Evolutionary conservation across 2,113 vertebrate genomes (phyloP).

Genomic region (Bubo bubo): DNA sequence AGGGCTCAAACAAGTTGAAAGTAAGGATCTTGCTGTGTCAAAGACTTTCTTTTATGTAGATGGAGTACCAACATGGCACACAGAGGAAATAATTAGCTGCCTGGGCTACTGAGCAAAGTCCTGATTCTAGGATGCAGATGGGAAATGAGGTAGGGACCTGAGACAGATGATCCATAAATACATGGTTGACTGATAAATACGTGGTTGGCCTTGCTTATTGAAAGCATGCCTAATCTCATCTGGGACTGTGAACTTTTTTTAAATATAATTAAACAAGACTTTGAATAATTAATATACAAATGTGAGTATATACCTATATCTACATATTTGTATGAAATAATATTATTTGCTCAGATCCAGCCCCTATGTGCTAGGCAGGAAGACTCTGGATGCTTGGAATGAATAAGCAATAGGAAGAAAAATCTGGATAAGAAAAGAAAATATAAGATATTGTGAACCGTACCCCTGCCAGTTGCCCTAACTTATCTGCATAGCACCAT

Average conservation of each 20-base stretch:
- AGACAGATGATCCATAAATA: neutral
- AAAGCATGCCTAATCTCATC: neutral
- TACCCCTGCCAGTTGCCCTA: neutral
- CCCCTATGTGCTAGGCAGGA: neutral
- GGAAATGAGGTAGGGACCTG: neutral
- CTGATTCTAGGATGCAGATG: neutral
- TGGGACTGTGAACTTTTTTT: neutral
- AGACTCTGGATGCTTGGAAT: neutral
- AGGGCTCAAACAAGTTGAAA: constrained; percentile 26
- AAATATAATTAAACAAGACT: neutral
- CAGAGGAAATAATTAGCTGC: constrained; percentile 23
- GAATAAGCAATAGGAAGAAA: neutral
- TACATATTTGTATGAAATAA: neutral
- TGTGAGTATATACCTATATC: neutral
- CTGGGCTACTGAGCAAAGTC: neutral
- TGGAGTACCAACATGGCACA: neutral
- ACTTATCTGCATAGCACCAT: neutral
- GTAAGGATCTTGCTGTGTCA: constrained; percentile 20
- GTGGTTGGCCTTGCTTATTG: neutral
- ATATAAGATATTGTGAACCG: neutral
- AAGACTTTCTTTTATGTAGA: constrained; percentile 22
- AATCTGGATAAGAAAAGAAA: neutral
- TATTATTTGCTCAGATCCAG: neutral
- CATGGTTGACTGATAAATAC: neutral
- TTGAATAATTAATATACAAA: neutral